Conservation (phyloP, 2,888 invertebrate genomes). For the Chalcosyrphus nemorum region DNA sequence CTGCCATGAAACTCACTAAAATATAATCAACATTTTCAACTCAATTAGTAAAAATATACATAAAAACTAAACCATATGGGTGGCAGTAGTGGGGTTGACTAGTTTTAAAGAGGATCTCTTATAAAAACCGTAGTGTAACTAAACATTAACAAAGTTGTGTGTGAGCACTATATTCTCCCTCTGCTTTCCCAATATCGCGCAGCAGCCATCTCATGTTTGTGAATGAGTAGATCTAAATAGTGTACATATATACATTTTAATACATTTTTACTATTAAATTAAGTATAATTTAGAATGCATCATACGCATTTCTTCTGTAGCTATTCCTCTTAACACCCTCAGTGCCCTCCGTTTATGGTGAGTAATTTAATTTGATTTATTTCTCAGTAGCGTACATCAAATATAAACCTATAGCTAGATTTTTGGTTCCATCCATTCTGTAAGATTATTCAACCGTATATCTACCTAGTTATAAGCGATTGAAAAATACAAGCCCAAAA, state of each 20-base stretch:
- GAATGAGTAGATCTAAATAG: conserved; percentile 31
- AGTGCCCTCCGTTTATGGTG: conserved; percentile 30
- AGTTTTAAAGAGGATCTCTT: conserved; percentile 48
- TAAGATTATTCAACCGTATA: conserved; percentile 12
- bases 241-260: conserved; percentile 9
- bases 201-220: conserved; percentile 22
- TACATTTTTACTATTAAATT: conserved; percentile 62
- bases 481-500: conserved; percentile 47
- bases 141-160: conserved; percentile 18
- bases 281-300: conserved; percentile 69
- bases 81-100: conserved; percentile 56
- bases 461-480: conserved; percentile 42
- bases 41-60: conserved; percentile 64
- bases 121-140: conserved; percentile 12
- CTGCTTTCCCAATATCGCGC: neutral
- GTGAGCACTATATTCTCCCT: conserved; percentile 48
- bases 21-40: conserved; percentile 67
- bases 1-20: conserved; percentile 67
- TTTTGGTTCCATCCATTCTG: conserved; percentile 18
- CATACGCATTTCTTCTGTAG: conserved; percentile 63
- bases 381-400: conserved; percentile 17
- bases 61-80: conserved; percentile 50
- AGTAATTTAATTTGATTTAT: conserved; percentile 70
- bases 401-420: conserved; percentile 38
- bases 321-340: conserved; percentile 30